A percentile compares a stretch with the other conserved stretches of the same genome.
These are phyloP conservation scores for Smittia sp. DNA, from an alignment of 2,888 invertebrate species.

Conservation along the genomic window DNA sequence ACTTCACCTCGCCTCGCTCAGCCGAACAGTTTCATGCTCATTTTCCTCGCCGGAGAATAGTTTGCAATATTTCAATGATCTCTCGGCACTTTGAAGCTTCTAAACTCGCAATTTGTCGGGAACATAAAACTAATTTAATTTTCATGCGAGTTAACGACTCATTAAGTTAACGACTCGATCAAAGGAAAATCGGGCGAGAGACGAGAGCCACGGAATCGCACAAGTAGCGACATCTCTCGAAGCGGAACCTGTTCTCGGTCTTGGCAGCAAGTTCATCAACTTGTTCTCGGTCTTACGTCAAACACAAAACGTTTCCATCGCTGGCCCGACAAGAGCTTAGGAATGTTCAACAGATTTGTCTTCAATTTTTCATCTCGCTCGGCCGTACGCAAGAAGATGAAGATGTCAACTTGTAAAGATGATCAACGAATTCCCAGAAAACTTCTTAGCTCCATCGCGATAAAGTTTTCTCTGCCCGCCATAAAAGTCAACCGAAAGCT, in stretches of 20 bases:
- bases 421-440: background rate
- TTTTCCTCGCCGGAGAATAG: background rate
- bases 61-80: background rate
- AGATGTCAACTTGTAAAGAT: conserved; percentile 8
- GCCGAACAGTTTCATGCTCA: background rate
- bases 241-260: background rate
- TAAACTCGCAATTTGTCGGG: too few species aligned
- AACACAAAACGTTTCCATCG: too few species aligned
- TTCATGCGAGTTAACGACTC: background rate
- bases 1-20: background rate
- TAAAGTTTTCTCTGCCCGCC: background rate
- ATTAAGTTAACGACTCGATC: background rate
- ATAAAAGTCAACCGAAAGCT: background rate
- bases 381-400: too few species aligned
- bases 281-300: background rate
- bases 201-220: background rate
- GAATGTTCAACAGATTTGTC: background rate
- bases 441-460: background rate
- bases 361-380: background rate
- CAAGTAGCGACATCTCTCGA: background rate
- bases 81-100: background rate
- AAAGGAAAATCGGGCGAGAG: background rate
- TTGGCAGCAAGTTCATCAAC: background rate
- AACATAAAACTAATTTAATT: too few species aligned
- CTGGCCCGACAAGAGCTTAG: background rate